phyloP scores from a whole-genome alignment of 2,113 vertebrate genomes.

The Suricata suricatta region DNA sequence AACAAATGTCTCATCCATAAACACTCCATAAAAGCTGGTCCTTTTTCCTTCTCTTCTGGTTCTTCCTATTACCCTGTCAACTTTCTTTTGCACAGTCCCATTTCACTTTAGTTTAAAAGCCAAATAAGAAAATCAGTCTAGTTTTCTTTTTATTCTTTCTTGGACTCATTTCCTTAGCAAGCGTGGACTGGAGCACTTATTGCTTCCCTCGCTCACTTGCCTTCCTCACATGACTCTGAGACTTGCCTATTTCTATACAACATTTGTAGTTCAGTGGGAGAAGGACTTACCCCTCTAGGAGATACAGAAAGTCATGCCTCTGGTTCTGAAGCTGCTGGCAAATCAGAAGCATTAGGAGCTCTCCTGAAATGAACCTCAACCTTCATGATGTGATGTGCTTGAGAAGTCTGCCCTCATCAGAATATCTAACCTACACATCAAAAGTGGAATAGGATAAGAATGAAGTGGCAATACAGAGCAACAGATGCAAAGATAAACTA shows the following conservation, averaged over 20 bases:
- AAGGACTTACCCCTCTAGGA: not conserved
- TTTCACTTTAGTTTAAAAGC: not conserved
- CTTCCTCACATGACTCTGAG: not conserved
- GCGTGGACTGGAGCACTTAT: not conserved
- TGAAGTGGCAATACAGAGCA: not conserved
- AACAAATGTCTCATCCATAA: not conserved
- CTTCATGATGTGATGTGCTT: not conserved
- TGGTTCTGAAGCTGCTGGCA: not conserved
- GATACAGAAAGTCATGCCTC: not conserved
- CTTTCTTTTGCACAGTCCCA: not conserved
- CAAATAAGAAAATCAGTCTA: not conserved
- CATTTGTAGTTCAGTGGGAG: accelerated
- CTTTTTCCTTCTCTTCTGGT: not conserved
- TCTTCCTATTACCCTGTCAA: not conserved
- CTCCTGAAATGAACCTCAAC: not conserved
- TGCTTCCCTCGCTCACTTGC: not conserved
- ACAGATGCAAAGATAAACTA: not conserved
- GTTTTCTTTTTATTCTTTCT: not conserved
- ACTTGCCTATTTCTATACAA: not conserved
- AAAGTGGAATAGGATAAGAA: not conserved
- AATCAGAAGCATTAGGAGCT: not conserved
- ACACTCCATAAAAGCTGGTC: not conserved
- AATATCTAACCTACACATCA: not conserved
- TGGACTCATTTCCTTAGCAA: not conserved
- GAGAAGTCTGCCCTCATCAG: not conserved